phyloP scores from a whole-genome alignment of 2,113 vertebrate genomes.

The Cisticola juncidis region DNA sequence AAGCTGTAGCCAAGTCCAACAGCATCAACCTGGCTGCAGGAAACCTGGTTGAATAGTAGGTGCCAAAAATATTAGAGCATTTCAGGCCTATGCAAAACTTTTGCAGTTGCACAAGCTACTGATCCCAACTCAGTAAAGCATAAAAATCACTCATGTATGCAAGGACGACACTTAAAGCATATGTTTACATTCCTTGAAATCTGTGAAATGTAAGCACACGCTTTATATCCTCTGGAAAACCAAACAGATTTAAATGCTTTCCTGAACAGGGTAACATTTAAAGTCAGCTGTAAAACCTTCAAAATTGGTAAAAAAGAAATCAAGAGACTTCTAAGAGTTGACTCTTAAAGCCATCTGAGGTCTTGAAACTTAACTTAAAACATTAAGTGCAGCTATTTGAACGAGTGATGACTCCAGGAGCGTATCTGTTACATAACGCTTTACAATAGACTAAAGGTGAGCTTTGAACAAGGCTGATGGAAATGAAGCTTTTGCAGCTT shows the following conservation, averaged over 20 bases:
- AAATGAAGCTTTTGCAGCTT: not conserved
- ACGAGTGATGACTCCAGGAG: not conserved
- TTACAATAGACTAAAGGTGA: not conserved
- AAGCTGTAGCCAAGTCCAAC: slow-evolving; percentile 19
- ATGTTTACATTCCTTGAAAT: not conserved
- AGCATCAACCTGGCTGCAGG: slow-evolving; percentile 14
- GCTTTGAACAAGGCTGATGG: not conserved
- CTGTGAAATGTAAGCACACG: not conserved
- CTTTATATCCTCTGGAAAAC: not conserved
- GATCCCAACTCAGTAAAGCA: slow-evolving; percentile 36
- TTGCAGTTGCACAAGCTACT: slow-evolving; percentile 5
- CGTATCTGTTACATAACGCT: not conserved
- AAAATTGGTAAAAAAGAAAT: slow-evolving; percentile 18
- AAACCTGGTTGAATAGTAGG: not conserved
- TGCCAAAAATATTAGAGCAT: slow-evolving; percentile 31
- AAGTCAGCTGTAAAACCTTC: not conserved
- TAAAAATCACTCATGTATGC: not conserved
- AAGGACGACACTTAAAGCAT: not conserved
- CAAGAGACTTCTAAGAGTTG: slow-evolving; percentile 17
- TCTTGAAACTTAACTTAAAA: slow-evolving; percentile 67
- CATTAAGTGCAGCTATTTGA: not conserved
- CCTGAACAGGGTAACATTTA: slow-evolving; percentile 22
- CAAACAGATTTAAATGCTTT: slow-evolving; percentile 9
- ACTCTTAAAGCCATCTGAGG: slow-evolving; percentile 55
- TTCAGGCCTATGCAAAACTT: slow-evolving; percentile 37